Evolutionary conservation across 2,888 invertebrate genomes (phyloP), one percentile per base, ranked within the genome.

Genomic region (Panopea generosa): DNA sequence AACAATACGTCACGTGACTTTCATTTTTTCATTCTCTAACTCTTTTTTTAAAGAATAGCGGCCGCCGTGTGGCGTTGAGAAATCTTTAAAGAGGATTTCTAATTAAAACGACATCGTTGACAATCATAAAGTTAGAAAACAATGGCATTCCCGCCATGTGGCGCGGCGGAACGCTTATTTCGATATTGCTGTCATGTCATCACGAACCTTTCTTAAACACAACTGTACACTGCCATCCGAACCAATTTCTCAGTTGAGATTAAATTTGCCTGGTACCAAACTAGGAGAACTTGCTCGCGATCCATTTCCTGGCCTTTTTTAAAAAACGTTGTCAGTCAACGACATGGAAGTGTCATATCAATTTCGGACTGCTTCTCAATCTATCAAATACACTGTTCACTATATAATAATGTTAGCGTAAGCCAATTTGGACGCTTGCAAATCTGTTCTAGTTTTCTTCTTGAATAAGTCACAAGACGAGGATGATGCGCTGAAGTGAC

Each of bases 321-420:
- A 50, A 24, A 67, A 71, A 57, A 57, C 60, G 43, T 53, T 50
- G 66, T 76, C 62, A 76, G 62, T 59, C 27, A 55, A 40, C 61
- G 33, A 68, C 71, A 71, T 71, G 71, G 65, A 71, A 68, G 71
- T 81, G 81, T 81, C 81, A 81, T 67, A 68, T 71, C 77, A 81
- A 81, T 81, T 77, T 77, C 73, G 26, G 6, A 43, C 33, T 43
- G 22, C 56, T 75, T 57, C 63, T 69, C 68, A 73, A 26, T 22
- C 33, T 57, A 62, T 43, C 70, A 56, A 59, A 74, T 65, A 67
- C 57, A 71, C 65, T 45, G 68, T 72, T 63, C 68, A 68, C 68
- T 65, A 56, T 74, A 77, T 81, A 81, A 81, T 81, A 77, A 77
- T 47, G 74, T 77, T 81, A 81, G 71, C 55, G 55, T 77, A 74